Evolutionary conservation across 1,140 invertebrate species (phyloP).

Genomic region (Bactericera cockerelli): DNA sequence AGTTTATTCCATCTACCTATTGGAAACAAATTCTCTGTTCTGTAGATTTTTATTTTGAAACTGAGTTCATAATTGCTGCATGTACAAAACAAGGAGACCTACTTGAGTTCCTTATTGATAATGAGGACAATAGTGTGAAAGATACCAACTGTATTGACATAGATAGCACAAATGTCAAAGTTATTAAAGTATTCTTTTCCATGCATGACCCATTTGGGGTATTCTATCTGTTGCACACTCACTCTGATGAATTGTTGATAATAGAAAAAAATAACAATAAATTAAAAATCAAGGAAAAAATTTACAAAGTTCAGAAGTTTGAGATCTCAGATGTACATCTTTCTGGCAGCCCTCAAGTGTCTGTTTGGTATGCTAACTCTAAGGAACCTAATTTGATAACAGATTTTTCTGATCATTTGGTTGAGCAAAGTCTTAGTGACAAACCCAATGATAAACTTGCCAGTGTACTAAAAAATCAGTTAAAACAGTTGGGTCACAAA

Average conservation of each 20-base stretch:
- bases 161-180: neutral
- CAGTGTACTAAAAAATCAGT: no score
- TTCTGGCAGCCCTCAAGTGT: neutral
- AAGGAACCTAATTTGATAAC: neutral
- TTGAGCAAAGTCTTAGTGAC: neutral
- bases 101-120: neutral
- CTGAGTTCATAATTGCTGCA: neutral
- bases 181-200: neutral
- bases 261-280: neutral
- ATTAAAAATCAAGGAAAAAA: slow-evolving; percentile 7
- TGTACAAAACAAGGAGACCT: neutral
- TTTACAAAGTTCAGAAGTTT: neutral
- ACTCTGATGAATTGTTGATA: neutral
- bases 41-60: neutral
- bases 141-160: neutral
- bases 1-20: slow-evolving; percentile 1
- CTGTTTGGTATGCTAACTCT: neutral
- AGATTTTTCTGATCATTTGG: neutral
- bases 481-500: no score
- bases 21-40: slow-evolving; percentile 2
- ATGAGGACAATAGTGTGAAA: neutral
- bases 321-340: neutral
- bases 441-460: no score
- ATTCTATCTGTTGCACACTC: neutral
- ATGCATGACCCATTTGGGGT: neutral